Percentiles rank a stretch among this genome's conserved stretches.
These are phyloP conservation scores for Vimba vimba DNA, from an alignment of 2,113 vertebrate species.

Conservation along the genomic window DNA sequence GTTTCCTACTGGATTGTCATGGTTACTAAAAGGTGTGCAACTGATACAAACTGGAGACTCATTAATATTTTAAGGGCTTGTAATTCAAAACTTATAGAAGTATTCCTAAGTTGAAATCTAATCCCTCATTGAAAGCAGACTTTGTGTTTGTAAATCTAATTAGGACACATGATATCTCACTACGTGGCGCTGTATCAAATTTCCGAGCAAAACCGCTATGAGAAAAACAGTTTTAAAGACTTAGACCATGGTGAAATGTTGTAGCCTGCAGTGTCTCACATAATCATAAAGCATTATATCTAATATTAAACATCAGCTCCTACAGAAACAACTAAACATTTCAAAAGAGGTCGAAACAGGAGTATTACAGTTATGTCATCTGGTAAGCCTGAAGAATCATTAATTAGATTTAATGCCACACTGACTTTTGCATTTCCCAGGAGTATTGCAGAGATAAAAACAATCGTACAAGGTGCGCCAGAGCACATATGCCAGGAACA, in stretches of 20 bases:
- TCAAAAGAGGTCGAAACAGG: not conserved
- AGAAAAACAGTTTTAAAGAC: constrained; percentile 50
- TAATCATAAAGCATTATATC: not conserved
- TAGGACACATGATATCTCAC: constrained; percentile 70
- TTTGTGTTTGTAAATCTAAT: constrained; percentile 78
- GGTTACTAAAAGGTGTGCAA: constrained; percentile 47
- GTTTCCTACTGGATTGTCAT: constrained; percentile 2
- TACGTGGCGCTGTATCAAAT: constrained; percentile 65
- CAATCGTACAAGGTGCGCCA: not conserved
- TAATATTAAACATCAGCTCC: not conserved
- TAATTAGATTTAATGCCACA: constrained; percentile 47
- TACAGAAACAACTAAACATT: not conserved
- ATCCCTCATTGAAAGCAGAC: constrained; percentile 72
- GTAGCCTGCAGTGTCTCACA: not conserved
- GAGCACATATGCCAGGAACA: not conserved
- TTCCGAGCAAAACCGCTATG: constrained; percentile 63
- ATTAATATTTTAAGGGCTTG: constrained; percentile 74
- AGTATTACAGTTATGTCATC: not conserved
- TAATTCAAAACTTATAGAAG: constrained; percentile 74
- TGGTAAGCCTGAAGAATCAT: not conserved
- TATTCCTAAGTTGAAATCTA: constrained; percentile 75
- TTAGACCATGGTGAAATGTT: constrained; percentile 12
- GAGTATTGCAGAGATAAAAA: constrained; percentile 14
- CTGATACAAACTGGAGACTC: constrained; percentile 66
- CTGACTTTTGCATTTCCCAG: constrained; percentile 58